Evolutionary conservation across 2,113 vertebrate genomes (phyloP).

Genomic region (Python bivittatus): DNA sequence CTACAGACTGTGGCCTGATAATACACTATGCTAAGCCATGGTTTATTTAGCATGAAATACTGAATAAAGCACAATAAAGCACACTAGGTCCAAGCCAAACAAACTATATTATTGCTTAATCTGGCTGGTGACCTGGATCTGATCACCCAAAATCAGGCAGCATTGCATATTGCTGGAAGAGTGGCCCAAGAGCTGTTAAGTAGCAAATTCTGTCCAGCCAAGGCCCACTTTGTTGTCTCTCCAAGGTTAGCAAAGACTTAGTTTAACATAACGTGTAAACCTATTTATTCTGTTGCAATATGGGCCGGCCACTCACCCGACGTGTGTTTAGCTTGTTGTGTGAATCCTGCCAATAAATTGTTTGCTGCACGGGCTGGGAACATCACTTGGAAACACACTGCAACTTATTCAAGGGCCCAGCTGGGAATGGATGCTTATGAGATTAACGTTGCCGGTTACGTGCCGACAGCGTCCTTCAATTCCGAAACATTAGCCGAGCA

Average conservation of each 20-base stretch:
- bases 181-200: background rate
- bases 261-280: background rate
- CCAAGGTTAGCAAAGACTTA: background rate
- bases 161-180: background rate
- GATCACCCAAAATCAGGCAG: background rate
- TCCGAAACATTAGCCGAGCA: no score
- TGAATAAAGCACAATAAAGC: no score
- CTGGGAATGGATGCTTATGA: background rate
- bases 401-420: background rate
- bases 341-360: background rate
- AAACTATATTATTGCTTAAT: background rate
- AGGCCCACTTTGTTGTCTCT: background rate
- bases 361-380: background rate
- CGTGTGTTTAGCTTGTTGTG: background rate
- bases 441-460: background rate
- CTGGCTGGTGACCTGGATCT: background rate
- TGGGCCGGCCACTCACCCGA: background rate
- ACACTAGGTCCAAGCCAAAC: no score
- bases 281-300: background rate
- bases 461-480: no score
- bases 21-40: no score
- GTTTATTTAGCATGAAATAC: no score
- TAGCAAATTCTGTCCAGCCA: background rate
- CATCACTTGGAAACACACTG: background rate
- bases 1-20: no score